Percentiles rank a stretch among this genome's conserved stretches.
Evolutionary conservation across 2,888 invertebrate species (phyloP).

Genomic region (Euspilapteryx auroguttella): DNA sequence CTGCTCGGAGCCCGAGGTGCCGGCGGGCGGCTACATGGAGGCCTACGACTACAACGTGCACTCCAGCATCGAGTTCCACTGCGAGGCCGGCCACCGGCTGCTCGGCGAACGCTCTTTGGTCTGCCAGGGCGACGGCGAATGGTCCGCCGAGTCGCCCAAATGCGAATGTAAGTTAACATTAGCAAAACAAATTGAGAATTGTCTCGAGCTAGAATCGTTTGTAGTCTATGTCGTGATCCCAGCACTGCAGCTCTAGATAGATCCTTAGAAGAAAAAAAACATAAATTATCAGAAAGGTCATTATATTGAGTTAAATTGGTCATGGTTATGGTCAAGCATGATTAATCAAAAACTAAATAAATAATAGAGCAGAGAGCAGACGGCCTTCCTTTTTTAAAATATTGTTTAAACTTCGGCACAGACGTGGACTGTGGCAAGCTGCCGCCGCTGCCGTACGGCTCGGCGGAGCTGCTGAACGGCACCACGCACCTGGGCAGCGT

Average conservation of each 20-base stretch:
- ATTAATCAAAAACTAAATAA: no score
- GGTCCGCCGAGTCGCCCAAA: conserved; percentile 79
- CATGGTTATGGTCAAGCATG: no score
- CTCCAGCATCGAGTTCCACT: conserved; percentile 84
- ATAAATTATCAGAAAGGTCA: no score
- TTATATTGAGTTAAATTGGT: no score
- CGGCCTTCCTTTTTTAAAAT: no score
- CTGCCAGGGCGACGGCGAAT: conserved; percentile 78
- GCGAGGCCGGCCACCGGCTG: conserved; percentile 81
- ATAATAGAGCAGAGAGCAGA: no score
- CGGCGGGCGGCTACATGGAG: conserved; percentile 82
- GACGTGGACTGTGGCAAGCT: conserved; percentile 90
- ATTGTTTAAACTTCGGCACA: no score
- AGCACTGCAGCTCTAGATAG: no score
- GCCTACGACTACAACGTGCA: conserved; percentile 89
- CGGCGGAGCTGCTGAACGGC: conserved; percentile 73
- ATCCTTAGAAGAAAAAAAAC: no score
- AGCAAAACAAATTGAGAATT: background rate
- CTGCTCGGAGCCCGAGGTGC: conserved; percentile 85
- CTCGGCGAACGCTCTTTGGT: conserved; percentile 71
- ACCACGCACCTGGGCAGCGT: conserved; percentile 82
- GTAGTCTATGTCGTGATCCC: no score
- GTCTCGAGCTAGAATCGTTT: no score
- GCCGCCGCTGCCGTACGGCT: conserved; percentile 76
- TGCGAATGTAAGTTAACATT: conserved; percentile 84